Conservation (phyloP, 1,140 invertebrate genomes). For the Helicoverpa armigera region DNA sequence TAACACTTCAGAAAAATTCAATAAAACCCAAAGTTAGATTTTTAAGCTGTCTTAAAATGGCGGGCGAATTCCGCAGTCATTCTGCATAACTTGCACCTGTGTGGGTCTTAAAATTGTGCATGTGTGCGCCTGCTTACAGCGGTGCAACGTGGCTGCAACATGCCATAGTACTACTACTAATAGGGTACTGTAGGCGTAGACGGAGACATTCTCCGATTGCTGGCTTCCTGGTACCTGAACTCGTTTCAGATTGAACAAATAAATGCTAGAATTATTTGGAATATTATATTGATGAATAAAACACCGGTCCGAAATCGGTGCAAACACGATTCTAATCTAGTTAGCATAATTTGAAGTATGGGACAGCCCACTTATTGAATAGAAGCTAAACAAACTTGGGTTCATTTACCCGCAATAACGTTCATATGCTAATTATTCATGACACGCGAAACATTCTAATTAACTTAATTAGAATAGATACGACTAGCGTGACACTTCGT, state of each 20-base stretch:
- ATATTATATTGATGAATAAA: no score
- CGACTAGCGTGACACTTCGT: constrained; percentile 18
- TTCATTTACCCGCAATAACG: constrained; percentile 59
- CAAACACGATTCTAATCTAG: not conserved
- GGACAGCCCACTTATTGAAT: not conserved
- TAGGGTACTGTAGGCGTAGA: constrained; percentile 69
- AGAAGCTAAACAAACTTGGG: constrained; percentile 36
- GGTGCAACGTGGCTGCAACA: constrained; percentile 66
- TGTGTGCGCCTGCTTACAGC: constrained; percentile 57
- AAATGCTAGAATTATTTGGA: no score
- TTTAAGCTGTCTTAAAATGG: constrained; percentile 58
- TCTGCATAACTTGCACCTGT: constrained; percentile 56
- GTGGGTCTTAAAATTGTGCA: constrained; percentile 47
- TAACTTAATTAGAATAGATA: constrained; percentile 56
- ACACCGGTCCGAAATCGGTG: not conserved
- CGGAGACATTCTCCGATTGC: constrained; percentile 65
- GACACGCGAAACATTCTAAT: constrained; percentile 56
- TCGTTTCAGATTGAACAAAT: constrained; percentile 2
- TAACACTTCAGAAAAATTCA: not conserved
- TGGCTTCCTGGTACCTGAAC: constrained; percentile 69
- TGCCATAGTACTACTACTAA: constrained; percentile 61
- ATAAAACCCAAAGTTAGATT: not conserved
- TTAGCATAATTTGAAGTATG: constrained; percentile 2
- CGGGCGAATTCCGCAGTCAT: constrained; percentile 61
- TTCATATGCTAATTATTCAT: constrained; percentile 55